phyloP scores from a whole-genome alignment of 1,140 invertebrate species.

The Atta colombica region DNA sequence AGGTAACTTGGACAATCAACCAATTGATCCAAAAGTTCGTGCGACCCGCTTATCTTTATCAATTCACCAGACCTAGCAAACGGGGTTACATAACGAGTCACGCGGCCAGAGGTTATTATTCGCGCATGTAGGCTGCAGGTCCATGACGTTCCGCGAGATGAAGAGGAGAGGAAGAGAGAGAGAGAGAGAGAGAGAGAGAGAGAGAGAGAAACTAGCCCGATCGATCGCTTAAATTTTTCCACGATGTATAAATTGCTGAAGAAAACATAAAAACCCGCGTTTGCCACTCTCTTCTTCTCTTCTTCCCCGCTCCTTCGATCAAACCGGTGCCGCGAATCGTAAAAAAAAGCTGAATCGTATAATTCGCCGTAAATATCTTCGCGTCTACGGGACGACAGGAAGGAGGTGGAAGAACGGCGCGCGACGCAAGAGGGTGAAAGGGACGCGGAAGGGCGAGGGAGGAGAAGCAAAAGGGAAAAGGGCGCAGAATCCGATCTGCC shows the following conservation, averaged over 20 bases:
- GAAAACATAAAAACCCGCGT: constrained; percentile 1
- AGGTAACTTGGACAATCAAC: not conserved
- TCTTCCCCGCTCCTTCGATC: not conserved
- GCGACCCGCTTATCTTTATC: not conserved
- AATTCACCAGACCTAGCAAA: not conserved
- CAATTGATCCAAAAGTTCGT: not conserved
- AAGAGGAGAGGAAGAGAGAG: not conserved
- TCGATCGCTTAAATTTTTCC: constrained; percentile 35
- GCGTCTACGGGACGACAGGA: constrained; percentile 33
- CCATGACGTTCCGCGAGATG: constrained; percentile 40
- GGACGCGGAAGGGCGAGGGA: not conserved
- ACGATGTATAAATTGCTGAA: constrained; percentile 12
- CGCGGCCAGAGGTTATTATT: constrained; percentile 31
- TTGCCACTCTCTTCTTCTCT: not conserved
- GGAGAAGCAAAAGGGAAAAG: constrained; percentile 66
- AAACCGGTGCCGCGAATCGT: constrained; percentile 18
- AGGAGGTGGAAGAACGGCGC: constrained; percentile 17
- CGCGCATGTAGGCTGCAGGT: constrained; percentile 8
- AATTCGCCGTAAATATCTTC: constrained; percentile 57
- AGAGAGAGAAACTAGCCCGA: constrained; percentile 16
- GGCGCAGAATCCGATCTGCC: constrained; percentile 82
- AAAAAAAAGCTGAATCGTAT: constrained; percentile 22
- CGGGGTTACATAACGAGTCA: constrained; percentile 30
- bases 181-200: no score
- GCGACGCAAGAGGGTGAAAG: not conserved